Percentiles rank a stretch among this genome's conserved stretches.
These are phyloP conservation scores for Tragopan temminckii DNA, from an alignment of 2,797 vertebrate species.

Conservation along the genomic window DNA sequence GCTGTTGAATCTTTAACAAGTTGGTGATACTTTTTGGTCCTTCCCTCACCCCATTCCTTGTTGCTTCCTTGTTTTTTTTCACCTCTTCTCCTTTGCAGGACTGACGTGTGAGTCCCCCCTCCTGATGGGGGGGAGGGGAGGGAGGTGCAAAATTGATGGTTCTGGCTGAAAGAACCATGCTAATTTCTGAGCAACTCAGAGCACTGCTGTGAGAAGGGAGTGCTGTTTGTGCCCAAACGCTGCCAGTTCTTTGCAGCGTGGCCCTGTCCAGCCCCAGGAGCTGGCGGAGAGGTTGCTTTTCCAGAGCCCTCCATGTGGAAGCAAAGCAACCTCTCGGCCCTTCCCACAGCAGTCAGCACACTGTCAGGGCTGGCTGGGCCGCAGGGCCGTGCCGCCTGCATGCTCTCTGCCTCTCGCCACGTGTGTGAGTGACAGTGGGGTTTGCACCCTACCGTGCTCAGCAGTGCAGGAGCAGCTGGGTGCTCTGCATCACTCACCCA, in stretches of 20 bases:
- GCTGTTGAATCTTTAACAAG: slow-evolving; percentile 39
- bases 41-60: slow-evolving; percentile 1
- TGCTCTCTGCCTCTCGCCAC: background rate
- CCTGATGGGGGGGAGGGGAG: background rate
- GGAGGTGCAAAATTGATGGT: background rate
- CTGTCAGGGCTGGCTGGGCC: background rate
- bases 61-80: slow-evolving; percentile 39
- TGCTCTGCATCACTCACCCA: background rate
- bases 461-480: background rate
- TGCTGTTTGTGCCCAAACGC: background rate
- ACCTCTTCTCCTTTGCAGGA: slow-evolving; percentile 65
- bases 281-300: background rate
- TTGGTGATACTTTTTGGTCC: background rate
- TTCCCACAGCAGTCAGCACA: background rate
- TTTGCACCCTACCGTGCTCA: background rate
- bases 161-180: background rate
- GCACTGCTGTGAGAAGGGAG: slow-evolving; percentile 14
- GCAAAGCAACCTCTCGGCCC: background rate
- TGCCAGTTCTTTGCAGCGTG: accelerated
- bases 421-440: background rate
- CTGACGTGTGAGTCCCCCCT: background rate
- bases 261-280: background rate
- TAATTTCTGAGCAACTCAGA: background rate
- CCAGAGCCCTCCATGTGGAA: background rate
- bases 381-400: accelerated